Conservation (phyloP, 2,797 vertebrate genomes). For the Melanotaenia nigrans region DNA sequence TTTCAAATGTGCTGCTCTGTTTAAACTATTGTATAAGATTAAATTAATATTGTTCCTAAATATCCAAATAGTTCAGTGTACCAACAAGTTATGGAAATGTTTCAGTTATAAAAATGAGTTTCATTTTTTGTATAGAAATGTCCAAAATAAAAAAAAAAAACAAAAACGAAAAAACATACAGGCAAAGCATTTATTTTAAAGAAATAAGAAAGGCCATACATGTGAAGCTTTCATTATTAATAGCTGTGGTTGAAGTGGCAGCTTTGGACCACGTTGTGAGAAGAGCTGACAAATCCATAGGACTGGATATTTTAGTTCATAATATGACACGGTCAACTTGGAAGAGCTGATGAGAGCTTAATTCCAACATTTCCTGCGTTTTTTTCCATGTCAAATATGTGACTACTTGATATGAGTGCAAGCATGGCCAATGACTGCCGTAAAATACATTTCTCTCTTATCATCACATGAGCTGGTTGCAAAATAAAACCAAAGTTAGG, state of each 20-base stretch:
- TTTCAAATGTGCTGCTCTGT: slow-evolving; percentile 31
- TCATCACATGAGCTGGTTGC: not conserved
- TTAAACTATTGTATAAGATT: slow-evolving; percentile 19
- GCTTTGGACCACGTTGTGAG: slow-evolving; percentile 45
- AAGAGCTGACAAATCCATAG: slow-evolving; percentile 66
- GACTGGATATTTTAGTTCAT: slow-evolving; percentile 38
- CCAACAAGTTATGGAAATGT: not conserved
- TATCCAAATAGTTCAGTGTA: slow-evolving; percentile 8
- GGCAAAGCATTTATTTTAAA: slow-evolving; percentile 10
- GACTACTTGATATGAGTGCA: not conserved
- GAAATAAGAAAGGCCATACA: slow-evolving; percentile 23
- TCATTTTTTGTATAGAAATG: slow-evolving; percentile 42
- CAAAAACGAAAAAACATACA: not conserved
- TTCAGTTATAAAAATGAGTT: not conserved
- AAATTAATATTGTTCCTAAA: slow-evolving; percentile 26
- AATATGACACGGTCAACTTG: slow-evolving; percentile 45
- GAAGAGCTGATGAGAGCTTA: slow-evolving; percentile 49
- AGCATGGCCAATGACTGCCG: not conserved
- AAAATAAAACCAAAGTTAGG: not conserved
- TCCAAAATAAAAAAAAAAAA: slow-evolving; percentile 6
- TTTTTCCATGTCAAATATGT: slow-evolving; percentile 38
- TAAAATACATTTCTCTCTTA: slow-evolving; percentile 2
- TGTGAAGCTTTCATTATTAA: slow-evolving; percentile 49
- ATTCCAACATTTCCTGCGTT: slow-evolving; percentile 38
- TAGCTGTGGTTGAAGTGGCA: slow-evolving; percentile 34